phyloP scores from a whole-genome alignment of 2,797 vertebrate species.

The Anas bernieri region DNA sequence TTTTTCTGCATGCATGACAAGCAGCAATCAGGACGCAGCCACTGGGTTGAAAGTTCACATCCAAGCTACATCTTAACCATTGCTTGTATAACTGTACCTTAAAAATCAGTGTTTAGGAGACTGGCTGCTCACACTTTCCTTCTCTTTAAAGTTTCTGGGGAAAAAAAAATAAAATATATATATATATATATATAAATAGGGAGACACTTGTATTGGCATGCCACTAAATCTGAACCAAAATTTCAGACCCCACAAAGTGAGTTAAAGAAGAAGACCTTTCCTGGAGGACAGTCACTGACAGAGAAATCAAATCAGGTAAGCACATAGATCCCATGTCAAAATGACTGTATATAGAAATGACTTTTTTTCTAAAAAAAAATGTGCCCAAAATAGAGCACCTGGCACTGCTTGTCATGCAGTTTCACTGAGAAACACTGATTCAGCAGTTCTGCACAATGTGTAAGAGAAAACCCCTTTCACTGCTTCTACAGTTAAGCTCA shows the following conservation, averaged over 20 bases:
- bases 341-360: too few species aligned
- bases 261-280: background rate
- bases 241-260: background rate
- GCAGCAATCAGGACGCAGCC: background rate
- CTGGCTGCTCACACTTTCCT: rapidly evolving
- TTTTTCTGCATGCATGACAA: background rate
- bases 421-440: background rate
- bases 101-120: background rate
- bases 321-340: rapidly evolving
- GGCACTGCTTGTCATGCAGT: background rate
- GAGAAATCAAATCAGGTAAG: background rate
- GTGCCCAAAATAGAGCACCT: background rate
- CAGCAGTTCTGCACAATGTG: background rate
- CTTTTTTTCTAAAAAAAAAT: background rate
- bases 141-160: background rate
- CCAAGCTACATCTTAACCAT: background rate
- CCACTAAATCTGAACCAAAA: background rate
- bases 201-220: rapidly evolving
- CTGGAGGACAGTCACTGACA: background rate
- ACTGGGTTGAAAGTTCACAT: background rate
- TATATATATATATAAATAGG: too few species aligned
- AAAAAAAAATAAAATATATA: background rate
- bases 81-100: background rate
- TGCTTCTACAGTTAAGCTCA: background rate
- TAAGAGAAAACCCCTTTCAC: rapidly evolving